Evolutionary conservation across 1,140 invertebrate species (phyloP), one percentile per base, ranked within the genome.

Genomic region (Ostrea denselamellosa): DNA sequence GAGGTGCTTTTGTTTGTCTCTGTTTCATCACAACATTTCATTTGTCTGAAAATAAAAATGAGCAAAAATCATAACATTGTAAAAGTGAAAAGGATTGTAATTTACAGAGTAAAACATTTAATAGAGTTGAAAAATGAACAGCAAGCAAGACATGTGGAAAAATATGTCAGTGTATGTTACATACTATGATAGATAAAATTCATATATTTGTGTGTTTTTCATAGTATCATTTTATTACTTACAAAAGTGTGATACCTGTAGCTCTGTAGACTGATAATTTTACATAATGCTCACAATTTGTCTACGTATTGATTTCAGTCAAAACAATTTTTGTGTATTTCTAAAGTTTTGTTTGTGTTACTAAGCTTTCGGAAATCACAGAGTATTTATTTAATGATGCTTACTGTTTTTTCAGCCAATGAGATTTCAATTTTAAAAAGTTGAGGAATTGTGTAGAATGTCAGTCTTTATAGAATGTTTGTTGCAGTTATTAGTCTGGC

Each of bases 201-300:
- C 17, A 17, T 14, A 62, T 62, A 5, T 62, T 19, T n/a, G n/a
- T 62, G 56, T 62, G 56, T n/a, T n/a, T 58, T 19, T 58, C 56
- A 58, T 58, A 58, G 56, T 58, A 17, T 56, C 17, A 56, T 58
- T 62, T 7, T 62, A 19, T 62, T 62, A 62, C 56, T 44, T 44
- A 44, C 34, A 44, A 62, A 62, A 19, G 56, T 19, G 56, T 62
- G 56, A 19, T n/a, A 62, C 56, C 28, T 62, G 56, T 71, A 77
- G 68, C 12, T 77, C 68, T 28, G 25, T 77, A 5, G 68, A 77
- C 68, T 77, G 68, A 77, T 77, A 77, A 77, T 77, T 77, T 77
- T 77, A 77, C 68, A 77, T 77, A 77, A 77, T 77, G 68, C 68
- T 77, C 22, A 28, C 17, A 17, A 62, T n/a, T 62, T 62, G 7